Percentiles rank a stretch among this genome's conserved stretches.
These are phyloP conservation scores for Vultur gryphus DNA, from an alignment of 2,797 vertebrate species.

Conservation along the genomic window DNA sequence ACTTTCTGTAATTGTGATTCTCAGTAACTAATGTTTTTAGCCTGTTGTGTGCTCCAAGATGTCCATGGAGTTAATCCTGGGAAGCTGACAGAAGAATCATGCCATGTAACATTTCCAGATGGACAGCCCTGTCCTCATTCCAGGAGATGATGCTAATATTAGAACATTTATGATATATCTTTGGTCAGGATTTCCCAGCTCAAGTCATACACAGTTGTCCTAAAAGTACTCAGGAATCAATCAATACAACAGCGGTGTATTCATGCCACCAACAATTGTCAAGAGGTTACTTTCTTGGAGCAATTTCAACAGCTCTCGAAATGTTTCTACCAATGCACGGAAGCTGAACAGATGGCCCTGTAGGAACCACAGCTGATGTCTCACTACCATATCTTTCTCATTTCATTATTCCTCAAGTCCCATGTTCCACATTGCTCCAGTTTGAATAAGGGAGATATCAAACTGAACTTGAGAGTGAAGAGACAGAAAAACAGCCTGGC, in stretches of 20 bases:
- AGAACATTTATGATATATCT: neutral
- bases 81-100: neutral
- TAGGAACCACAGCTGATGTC: neutral
- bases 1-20: neutral
- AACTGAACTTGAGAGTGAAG: neutral
- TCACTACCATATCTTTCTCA: neutral
- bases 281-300: neutral
- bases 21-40: neutral
- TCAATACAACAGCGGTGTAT: neutral
- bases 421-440: neutral
- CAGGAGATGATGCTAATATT: conserved; percentile 12
- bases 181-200: neutral
- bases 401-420: neutral
- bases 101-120: conserved; percentile 11
- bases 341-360: neutral
- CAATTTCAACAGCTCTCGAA: neutral
- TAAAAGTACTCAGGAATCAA: neutral
- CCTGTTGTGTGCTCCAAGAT: neutral
- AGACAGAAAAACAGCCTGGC: neutral
- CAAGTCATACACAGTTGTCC: neutral
- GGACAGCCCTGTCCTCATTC: neutral
- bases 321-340: neutral
- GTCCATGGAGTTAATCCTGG: neutral
- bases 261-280: neutral
- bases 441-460: neutral